Base-by-base conservation (phyloP, 2,113 vertebrate species). In the Dissostichus mawsoni region DNA sequence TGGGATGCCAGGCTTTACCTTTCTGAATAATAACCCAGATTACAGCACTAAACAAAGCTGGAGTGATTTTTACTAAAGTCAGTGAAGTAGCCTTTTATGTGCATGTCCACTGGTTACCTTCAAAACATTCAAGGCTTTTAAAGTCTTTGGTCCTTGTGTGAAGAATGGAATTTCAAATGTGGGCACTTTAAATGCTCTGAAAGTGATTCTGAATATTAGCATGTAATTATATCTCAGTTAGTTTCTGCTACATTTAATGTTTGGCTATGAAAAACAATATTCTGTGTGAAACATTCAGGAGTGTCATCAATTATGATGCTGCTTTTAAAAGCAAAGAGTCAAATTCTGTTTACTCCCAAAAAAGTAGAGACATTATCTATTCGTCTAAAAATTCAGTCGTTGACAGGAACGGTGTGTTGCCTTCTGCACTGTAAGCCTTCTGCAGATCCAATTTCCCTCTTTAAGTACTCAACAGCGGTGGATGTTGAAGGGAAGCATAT, bases 361-460 rank as follows among this genome's bases (percentile, higher is more conserved):
- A 57, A 57, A 57, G 72, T 18, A 44, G 70, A 75, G 52, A 62
- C 55, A 75, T 77, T 75, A 73, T 78, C 83, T 79, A 78, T 64
- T 41, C 16, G 36, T 66, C 33, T 63, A 72, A 76, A 70, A 80
- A 76, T 68, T 47, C 56, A 18, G 61, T 59, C 55, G 33, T 76
- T 86, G 74, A 83, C 59, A 16, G 56, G 70, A 47, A 69, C 67
- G 72, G 57, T 51, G 13, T 16, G 5, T 73, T 17, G 65, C 80
- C 70, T 83, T 81, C 67, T 88, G 75, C 80, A 86, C 68, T 63
- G 78, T 81, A 80, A 90, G 87, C 67, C 64, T 64, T 80, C 74
- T 84, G 82, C 78, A 80, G 85, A 87, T 87, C 79, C 75, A 90
- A 88, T 87, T 80, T 83, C 78, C 74, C 80, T 78, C 84, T 87